These are phyloP conservation scores for Drosophila affinis DNA, from an alignment of 2,888 invertebrate genomes.

Conservation along the genomic window DNA sequence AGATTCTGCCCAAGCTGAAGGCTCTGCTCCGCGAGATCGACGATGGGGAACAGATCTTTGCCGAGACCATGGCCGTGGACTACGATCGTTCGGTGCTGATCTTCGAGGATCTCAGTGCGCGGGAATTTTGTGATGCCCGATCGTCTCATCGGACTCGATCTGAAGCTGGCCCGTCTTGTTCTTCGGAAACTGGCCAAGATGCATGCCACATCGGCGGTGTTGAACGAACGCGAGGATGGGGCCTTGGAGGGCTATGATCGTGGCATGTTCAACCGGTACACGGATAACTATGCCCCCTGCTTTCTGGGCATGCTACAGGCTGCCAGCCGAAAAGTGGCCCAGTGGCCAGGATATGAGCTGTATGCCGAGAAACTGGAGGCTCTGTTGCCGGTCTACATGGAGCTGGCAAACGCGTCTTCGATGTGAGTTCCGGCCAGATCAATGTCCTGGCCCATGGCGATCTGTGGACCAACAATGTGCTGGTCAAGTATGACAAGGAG, in stretches of 20 bases:
- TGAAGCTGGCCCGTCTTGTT: slow-evolving; percentile 82
- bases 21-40: slow-evolving; percentile 67
- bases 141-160: slow-evolving; percentile 82
- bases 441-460: slow-evolving; percentile 83
- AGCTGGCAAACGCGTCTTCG: slow-evolving; percentile 79
- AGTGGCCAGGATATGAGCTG: slow-evolving; percentile 74
- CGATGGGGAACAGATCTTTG: slow-evolving; percentile 79
- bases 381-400: slow-evolving; percentile 76
- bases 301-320: slow-evolving; percentile 79
- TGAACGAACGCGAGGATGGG: slow-evolving; percentile 81
- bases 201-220: slow-evolving; percentile 85
- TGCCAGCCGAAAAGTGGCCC: slow-evolving; percentile 69
- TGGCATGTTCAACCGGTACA: slow-evolving; percentile 82
- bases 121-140: slow-evolving; percentile 79
- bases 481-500: slow-evolving; percentile 76
- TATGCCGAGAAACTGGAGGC: slow-evolving; percentile 76
- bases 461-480: slow-evolving; percentile 83
- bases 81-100: slow-evolving; percentile 76
- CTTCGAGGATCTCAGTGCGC: slow-evolving; percentile 81
- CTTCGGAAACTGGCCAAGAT: slow-evolving; percentile 84
- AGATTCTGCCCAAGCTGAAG: slow-evolving; percentile 81
- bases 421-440: slow-evolving; percentile 65
- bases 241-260: slow-evolving; percentile 77
- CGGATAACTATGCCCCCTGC: slow-evolving; percentile 75
- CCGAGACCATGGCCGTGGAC: slow-evolving; percentile 80